phyloP scores from a whole-genome alignment of 30 jellyfish, hydroid and myxozoan genomes.

The Phacellophora camtschatica region DNA sequence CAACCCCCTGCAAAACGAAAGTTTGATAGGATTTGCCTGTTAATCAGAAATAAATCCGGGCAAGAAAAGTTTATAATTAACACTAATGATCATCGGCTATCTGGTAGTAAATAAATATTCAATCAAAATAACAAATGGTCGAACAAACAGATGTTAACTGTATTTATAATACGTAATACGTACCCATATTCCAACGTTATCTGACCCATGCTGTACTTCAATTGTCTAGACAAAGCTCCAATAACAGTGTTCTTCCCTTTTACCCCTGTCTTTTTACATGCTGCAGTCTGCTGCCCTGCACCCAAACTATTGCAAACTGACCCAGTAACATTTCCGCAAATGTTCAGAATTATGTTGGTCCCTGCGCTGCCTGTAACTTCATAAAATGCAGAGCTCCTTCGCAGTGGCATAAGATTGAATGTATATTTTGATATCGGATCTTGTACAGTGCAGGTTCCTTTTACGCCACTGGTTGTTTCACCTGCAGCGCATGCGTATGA shows the following conservation, averaged over 20 bases:
- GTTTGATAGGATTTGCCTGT: too few species aligned
- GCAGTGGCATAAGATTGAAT: conserved; percentile 56
- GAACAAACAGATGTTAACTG: too few species aligned
- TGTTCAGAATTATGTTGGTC: conserved; percentile 38
- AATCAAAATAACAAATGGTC: too few species aligned
- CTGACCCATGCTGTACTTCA: conserved; percentile 51
- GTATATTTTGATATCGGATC: conserved; percentile 62
- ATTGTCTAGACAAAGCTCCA: conserved; percentile 31
- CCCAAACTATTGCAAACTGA: conserved; percentile 49
- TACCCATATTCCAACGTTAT: conserved; percentile 54
- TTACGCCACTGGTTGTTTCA: conserved; percentile 17
- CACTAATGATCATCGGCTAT: too few species aligned
- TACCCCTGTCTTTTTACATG: conserved; percentile 37
- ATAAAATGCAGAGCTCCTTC: conserved; percentile 37
- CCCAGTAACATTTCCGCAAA: conserved; percentile 76
- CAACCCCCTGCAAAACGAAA: too few species aligned
- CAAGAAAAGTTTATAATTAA: too few species aligned
- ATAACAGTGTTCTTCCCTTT: conserved; percentile 29
- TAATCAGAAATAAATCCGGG: too few species aligned
- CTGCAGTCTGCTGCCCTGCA: conserved; percentile 44
- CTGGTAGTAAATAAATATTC: too few species aligned
- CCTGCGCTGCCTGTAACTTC: conserved; percentile 13
- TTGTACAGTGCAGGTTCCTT: conserved; percentile 44
- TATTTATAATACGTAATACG: background rate
- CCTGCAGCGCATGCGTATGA: conserved; percentile 59